phyloP scores from a whole-genome alignment of 2,113 vertebrate species.

The Indri indri region DNA sequence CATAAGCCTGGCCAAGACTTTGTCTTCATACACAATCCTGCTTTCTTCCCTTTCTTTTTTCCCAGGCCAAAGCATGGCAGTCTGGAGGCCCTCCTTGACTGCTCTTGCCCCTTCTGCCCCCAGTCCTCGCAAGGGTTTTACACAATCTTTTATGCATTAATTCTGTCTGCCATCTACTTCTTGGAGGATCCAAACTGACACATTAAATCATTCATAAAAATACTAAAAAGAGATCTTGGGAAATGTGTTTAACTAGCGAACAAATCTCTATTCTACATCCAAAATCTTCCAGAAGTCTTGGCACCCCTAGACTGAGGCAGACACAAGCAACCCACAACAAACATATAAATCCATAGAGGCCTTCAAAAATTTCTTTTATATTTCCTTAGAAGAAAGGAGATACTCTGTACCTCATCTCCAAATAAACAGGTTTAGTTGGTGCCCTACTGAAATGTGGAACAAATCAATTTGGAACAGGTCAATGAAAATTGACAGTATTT shows the following conservation, averaged over 20 bases:
- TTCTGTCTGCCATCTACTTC: not conserved
- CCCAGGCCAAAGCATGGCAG: not conserved
- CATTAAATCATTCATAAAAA: not conserved
- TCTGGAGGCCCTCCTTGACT: not conserved
- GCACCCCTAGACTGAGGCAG: not conserved
- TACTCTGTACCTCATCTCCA: not conserved
- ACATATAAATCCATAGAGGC: not conserved
- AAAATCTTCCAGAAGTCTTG: not conserved
- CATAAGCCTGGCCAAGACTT: not conserved
- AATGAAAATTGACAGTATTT: not conserved
- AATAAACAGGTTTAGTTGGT: not conserved
- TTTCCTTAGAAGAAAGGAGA: not conserved
- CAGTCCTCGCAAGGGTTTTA: not conserved
- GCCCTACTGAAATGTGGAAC: not conserved
- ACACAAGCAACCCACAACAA: not conserved
- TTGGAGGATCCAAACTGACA: not conserved
- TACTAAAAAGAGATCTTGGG: not conserved
- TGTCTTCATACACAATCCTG: not conserved
- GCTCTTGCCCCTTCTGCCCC: not conserved
- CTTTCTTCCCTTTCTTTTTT: not conserved
- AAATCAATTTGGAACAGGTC: not conserved
- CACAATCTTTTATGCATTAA: not conserved
- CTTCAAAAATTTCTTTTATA: not conserved
- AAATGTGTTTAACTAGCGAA: not conserved
- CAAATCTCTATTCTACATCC: not conserved